Conservation (phyloP, 2,888 invertebrate genomes). For the Clepsis dumicolana region DNA sequence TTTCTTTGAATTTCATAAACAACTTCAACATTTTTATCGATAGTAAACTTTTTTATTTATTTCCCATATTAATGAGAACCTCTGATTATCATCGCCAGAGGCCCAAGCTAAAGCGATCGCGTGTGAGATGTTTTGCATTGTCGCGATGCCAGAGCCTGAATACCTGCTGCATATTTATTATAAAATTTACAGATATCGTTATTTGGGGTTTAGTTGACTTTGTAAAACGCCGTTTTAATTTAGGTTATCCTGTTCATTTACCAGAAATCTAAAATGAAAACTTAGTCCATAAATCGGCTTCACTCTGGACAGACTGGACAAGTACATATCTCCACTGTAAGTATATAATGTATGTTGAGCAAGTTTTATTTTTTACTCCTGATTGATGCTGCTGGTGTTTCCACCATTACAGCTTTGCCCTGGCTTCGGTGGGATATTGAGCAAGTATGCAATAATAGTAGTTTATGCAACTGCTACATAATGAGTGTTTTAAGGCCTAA, state of each 20-base stretch:
- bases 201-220: not conserved
- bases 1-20: not conserved
- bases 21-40: conserved; percentile 18
- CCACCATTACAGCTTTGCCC: too few relatives aligned
- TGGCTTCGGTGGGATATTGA: too few relatives aligned
- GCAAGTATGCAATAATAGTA: too few relatives aligned
- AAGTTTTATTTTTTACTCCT: too few relatives aligned
- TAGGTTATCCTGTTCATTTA: not conserved
- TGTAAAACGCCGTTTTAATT: not conserved
- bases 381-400: too few relatives aligned
- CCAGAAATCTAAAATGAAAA: not conserved
- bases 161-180: conserved; percentile 16
- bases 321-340: too few relatives aligned
- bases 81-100: conserved; percentile 38
- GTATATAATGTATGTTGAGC: too few relatives aligned
- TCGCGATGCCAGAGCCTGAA: conserved; percentile 28
- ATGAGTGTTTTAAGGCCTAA: too few relatives aligned
- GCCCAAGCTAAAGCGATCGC: conserved; percentile 24
- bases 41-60: conserved; percentile 21
- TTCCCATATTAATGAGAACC: conserved; percentile 34
- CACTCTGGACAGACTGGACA: too few relatives aligned
- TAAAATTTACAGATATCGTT: not conserved
- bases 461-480: too few relatives aligned
- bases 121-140: conserved; percentile 31
- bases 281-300: too few relatives aligned